phyloP scores from a whole-genome alignment of 1,140 invertebrate genomes.

The Rhynchophorus ferrugineus region DNA sequence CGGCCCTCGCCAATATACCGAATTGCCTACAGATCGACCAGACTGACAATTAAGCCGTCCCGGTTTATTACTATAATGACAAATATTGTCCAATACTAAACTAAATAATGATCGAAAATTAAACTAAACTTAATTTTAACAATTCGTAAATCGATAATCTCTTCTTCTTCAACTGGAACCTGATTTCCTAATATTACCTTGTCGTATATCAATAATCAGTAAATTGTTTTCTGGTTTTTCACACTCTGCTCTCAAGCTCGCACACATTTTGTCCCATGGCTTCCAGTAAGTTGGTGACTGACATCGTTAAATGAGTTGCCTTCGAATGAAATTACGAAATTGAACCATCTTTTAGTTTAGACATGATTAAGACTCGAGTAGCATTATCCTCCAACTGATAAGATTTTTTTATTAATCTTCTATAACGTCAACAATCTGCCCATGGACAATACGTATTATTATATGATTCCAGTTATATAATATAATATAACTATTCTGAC shows the following conservation, averaged over 20 bases:
- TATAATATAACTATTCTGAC: too few species aligned
- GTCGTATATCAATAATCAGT: slow-evolving; percentile 27
- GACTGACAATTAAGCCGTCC: too few species aligned
- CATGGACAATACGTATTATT: too few species aligned
- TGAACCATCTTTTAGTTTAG: neutral
- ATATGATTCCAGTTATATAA: too few species aligned
- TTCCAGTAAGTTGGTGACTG: neutral
- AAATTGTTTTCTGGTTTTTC: slow-evolving; percentile 20
- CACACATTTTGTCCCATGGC: neutral
- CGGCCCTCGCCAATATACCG: too few species aligned
- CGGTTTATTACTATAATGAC: too few species aligned
- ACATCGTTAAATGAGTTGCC: neutral
- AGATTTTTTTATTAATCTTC: too few species aligned
- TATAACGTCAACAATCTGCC: too few species aligned
- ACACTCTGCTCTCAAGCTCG: neutral
- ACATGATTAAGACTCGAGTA: neutral
- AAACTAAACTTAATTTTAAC: too few species aligned
- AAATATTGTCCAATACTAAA: too few species aligned
- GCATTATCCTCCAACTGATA: neutral
- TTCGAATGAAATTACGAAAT: neutral
- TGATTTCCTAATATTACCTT: slow-evolving; percentile 31
- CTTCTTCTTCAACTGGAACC: slow-evolving; percentile 20
- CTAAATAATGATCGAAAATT: too few species aligned
- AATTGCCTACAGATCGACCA: too few species aligned
- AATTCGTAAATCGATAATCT: slow-evolving; percentile 31